phyloP scores from a whole-genome alignment of 2,113 vertebrate genomes.

The Athene cunicularia region DNA sequence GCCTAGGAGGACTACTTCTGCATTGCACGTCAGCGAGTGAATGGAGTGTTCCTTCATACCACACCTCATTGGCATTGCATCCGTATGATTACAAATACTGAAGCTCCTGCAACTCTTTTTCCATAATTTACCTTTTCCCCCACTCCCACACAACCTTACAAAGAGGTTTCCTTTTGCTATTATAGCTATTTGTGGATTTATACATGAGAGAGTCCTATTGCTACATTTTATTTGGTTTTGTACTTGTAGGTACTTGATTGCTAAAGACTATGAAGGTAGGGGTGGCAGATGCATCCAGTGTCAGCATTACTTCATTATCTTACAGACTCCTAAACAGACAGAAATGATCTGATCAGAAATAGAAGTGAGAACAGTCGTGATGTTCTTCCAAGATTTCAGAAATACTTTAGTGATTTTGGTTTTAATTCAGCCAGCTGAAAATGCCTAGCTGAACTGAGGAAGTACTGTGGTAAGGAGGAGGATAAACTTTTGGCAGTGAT shows the following conservation, averaged over 20 bases:
- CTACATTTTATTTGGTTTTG: neutral
- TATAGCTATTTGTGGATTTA: neutral
- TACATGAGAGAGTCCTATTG: neutral
- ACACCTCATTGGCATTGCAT: neutral
- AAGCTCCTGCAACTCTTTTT: neutral
- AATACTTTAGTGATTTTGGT: neutral
- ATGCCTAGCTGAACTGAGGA: neutral
- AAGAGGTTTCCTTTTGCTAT: neutral
- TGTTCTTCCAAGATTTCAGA: neutral
- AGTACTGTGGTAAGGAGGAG: neutral
- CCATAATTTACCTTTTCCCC: neutral
- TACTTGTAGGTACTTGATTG: neutral
- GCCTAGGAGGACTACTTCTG: neutral
- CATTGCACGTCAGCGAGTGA: neutral
- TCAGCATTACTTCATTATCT: neutral
- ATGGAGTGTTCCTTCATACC: neutral
- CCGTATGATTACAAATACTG: neutral
- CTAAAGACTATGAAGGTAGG: neutral
- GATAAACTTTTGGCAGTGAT: neutral
- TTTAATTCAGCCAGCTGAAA: neutral
- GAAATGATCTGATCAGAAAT: neutral
- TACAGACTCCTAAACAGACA: neutral
- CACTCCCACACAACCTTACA: neutral
- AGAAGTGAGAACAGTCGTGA: neutral
- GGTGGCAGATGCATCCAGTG: neutral